Conservation (phyloP, 2,113 vertebrate species). For the Elaphurus davidianus region DNA sequence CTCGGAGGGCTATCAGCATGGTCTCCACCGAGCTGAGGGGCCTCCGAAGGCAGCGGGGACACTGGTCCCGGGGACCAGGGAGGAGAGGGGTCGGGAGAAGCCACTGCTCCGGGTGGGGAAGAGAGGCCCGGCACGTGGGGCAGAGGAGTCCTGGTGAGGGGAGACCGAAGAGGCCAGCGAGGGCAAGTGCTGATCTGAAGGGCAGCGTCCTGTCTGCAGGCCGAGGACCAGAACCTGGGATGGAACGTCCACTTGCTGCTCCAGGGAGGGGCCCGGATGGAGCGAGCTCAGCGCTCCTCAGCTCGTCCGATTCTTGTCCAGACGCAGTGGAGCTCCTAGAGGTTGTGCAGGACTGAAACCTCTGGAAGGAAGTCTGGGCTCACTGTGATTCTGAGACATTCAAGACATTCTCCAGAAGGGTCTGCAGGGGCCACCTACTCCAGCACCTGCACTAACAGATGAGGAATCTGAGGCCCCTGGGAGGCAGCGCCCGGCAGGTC, state of each 20-base stretch:
- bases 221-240: not conserved
- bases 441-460: not conserved
- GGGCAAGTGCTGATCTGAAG: fast-evolving
- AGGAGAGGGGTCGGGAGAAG: not conserved
- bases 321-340: not conserved
- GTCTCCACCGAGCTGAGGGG: not conserved
- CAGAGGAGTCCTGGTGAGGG: too few relatives aligned
- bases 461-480: not conserved
- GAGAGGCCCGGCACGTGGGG: fast-evolving
- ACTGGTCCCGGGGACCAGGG: not conserved
- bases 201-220: not conserved
- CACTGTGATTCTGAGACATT: not conserved
- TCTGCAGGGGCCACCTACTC: not conserved
- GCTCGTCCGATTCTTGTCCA: not conserved
- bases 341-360: not conserved
- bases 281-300: fast-evolving
- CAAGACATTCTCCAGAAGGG: not conserved
- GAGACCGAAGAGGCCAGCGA: not conserved
- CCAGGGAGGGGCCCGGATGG: not conserved
- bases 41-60: not conserved
- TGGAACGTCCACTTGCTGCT: not conserved
- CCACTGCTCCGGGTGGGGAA: not conserved
- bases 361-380: not conserved
- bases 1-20: not conserved
- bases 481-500: not conserved